Evolutionary conservation across 2,113 vertebrate species (phyloP).

Genomic region (Callaeas wilsoni): DNA sequence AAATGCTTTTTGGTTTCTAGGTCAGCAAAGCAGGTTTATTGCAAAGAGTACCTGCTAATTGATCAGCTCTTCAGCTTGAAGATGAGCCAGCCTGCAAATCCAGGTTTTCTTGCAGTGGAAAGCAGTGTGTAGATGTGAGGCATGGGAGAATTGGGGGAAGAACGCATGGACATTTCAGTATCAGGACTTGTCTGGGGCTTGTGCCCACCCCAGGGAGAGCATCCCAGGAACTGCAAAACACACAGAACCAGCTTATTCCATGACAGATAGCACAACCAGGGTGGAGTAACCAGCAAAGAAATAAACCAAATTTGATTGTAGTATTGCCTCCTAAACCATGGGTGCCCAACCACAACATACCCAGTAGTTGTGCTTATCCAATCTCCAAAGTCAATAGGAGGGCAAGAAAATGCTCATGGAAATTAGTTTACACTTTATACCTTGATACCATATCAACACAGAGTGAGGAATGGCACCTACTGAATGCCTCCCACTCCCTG

Average conservation of each 20-base stretch:
- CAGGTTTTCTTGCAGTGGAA: not conserved
- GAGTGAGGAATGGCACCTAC: not conserved
- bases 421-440: not conserved
- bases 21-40: not conserved
- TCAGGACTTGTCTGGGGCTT: not conserved
- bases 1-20: not conserved
- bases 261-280: not conserved
- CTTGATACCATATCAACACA: not conserved
- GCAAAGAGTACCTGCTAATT: not conserved
- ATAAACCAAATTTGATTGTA: not conserved
- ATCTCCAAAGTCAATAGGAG: not conserved
- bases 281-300: not conserved
- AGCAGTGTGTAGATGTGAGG: not conserved
- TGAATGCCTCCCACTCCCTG: not conserved
- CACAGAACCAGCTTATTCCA: not conserved
- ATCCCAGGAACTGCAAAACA: not conserved
- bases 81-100: not conserved
- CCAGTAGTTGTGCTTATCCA: not conserved
- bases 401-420: not conserved
- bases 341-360: not conserved
- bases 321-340: not conserved
- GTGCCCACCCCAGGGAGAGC: not conserved
- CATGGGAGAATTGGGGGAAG: not conserved
- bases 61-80: not conserved
- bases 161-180: not conserved